phyloP scores from a whole-genome alignment of 2,113 vertebrate species.

The Rhombomys opimus region DNA sequence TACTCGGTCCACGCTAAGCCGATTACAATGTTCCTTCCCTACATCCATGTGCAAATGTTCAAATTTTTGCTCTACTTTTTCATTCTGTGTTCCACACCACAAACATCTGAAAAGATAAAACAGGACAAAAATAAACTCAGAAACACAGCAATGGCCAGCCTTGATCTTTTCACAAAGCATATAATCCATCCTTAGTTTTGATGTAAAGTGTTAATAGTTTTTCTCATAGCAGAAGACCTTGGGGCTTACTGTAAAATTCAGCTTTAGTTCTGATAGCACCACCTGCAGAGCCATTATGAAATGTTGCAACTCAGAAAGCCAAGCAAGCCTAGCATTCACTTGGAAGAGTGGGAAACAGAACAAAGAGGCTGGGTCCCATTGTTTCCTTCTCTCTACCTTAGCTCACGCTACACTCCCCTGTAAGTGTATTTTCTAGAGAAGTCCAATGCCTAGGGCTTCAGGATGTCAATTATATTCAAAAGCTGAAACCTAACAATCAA shows the following conservation, averaged over 20 bases:
- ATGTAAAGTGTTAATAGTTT: conserved; percentile 51
- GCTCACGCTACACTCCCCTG: neutral
- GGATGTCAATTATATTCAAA: conserved; percentile 35
- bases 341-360: conserved; percentile 20
- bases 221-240: conserved; percentile 50
- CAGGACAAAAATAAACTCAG: neutral
- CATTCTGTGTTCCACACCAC: neutral
- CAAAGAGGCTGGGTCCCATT: neutral
- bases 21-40: neutral
- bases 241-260: conserved; percentile 21
- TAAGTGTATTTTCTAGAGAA: conserved; percentile 38
- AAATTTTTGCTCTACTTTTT: neutral
- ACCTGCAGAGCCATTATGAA: conserved; percentile 50
- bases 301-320: conserved; percentile 33
- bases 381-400: neutral
- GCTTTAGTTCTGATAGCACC: conserved; percentile 50
- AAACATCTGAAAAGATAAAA: conserved; percentile 6
- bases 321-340: conserved; percentile 27
- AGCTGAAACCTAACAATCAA: conserved; percentile 16
- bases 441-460: neutral
- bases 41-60: neutral
- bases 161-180: conserved; percentile 43
- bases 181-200: conserved; percentile 21
- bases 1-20: neutral
- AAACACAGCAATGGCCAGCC: neutral